These are phyloP conservation scores for Caenorhabditis remanei DNA, from an alignment of 1,140 invertebrate species.

Conservation along the genomic window DNA sequence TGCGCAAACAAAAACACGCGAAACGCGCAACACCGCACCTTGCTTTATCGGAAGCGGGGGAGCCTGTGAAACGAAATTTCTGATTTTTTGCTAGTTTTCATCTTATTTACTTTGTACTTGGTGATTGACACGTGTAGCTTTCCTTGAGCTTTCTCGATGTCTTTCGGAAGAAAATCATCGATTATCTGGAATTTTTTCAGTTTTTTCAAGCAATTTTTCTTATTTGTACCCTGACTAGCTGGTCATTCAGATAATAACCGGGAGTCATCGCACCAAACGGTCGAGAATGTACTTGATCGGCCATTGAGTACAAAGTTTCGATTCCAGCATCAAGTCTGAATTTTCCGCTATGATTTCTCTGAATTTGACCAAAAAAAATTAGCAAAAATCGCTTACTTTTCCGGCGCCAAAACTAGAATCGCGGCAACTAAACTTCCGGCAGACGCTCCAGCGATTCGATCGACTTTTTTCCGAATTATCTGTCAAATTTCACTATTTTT, in stretches of 20 bases:
- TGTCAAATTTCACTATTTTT: not conserved
- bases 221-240: conserved; percentile 69
- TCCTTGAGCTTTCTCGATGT: conserved; percentile 67
- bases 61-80: too few species aligned
- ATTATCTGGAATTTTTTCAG: conserved; percentile 58
- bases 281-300: conserved; percentile 72
- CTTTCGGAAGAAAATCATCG: conserved; percentile 70
- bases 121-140: conserved; percentile 73
- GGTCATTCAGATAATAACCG: conserved; percentile 72
- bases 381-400: conserved; percentile 59
- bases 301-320: conserved; percentile 72
- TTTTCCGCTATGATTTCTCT: conserved; percentile 27
- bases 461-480: conserved; percentile 56
- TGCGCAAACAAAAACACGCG: too few species aligned
- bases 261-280: conserved; percentile 75
- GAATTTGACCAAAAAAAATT: conserved; percentile 61
- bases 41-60: too few species aligned
- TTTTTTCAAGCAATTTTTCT: too few species aligned
- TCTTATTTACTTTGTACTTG: conserved; percentile 62
- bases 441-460: conserved; percentile 72
- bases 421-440: conserved; percentile 74
- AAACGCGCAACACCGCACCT: too few species aligned
- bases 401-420: conserved; percentile 69
- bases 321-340: conserved; percentile 64
- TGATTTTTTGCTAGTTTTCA: not conserved